A percentile compares a stretch with the other conserved stretches of the same genome.
These are phyloP conservation scores for Aphodius sticticus DNA, from an alignment of 2,888 invertebrate genomes.

Conservation along the genomic window DNA sequence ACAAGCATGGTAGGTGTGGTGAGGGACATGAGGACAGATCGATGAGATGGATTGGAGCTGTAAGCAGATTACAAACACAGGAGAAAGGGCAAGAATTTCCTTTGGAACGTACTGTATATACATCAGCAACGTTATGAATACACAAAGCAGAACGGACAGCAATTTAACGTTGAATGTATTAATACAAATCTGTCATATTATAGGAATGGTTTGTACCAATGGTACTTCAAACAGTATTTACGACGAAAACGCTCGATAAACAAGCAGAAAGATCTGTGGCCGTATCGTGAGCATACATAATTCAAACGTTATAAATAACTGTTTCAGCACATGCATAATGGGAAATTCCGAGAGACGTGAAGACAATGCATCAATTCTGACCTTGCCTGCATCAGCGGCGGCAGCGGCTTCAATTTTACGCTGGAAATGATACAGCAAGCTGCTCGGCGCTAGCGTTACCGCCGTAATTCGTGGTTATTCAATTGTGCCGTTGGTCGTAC, in stretches of 20 bases:
- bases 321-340: not conserved
- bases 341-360: not conserved
- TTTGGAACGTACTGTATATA: no score
- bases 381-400: not conserved
- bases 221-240: not conserved
- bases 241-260: not conserved
- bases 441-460: not conserved
- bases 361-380: conserved; percentile 4
- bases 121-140: no score
- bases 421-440: not conserved
- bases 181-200: not conserved
- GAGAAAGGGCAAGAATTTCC: no score
- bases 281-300: not conserved
- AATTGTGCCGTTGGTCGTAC: not conserved
- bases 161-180: no score
- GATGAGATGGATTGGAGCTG: no score
- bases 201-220: not conserved
- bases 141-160: no score
- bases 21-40: no score
- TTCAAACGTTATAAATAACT: not conserved
- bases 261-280: not conserved
- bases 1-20: no score
- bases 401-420: not conserved
- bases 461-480: not conserved
- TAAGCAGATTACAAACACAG: no score